Percentiles rank a stretch among this genome's conserved stretches.
phyloP scores from a whole-genome alignment of 2,113 vertebrate species.

The Platysteira castanea region DNA sequence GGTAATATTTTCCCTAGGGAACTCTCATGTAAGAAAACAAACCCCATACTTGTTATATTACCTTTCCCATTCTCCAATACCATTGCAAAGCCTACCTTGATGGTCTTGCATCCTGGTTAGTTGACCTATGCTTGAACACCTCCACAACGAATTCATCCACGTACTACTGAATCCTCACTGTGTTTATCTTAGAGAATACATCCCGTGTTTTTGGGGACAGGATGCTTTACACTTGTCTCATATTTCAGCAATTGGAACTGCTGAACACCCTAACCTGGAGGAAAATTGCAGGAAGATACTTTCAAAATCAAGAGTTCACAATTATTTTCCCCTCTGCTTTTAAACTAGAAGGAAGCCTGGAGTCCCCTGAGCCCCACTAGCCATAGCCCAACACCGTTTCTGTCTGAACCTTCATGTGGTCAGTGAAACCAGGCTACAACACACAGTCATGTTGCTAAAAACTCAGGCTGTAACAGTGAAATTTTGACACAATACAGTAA shows the following conservation, averaged over 20 bases:
- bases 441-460: not conserved
- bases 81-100: not conserved
- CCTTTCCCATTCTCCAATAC: not conserved
- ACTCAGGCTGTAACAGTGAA: not conserved
- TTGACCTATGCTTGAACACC: not conserved
- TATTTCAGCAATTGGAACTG: not conserved
- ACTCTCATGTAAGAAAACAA: not conserved
- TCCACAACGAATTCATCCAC: not conserved
- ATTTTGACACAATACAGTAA: not conserved
- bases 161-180: not conserved
- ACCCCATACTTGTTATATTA: not conserved
- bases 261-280: not conserved
- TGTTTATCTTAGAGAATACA: not conserved
- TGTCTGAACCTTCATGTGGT: not conserved
- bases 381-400: not conserved
- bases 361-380: not conserved
- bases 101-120: not conserved
- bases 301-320: not conserved
- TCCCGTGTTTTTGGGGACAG: not conserved
- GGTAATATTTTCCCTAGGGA: not conserved
- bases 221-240: not conserved
- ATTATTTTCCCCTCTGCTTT: not conserved
- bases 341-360: not conserved
- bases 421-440: not conserved
- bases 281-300: not conserved